phyloP scores from a whole-genome alignment of 1,140 invertebrate species.

The Myzus persicae region DNA sequence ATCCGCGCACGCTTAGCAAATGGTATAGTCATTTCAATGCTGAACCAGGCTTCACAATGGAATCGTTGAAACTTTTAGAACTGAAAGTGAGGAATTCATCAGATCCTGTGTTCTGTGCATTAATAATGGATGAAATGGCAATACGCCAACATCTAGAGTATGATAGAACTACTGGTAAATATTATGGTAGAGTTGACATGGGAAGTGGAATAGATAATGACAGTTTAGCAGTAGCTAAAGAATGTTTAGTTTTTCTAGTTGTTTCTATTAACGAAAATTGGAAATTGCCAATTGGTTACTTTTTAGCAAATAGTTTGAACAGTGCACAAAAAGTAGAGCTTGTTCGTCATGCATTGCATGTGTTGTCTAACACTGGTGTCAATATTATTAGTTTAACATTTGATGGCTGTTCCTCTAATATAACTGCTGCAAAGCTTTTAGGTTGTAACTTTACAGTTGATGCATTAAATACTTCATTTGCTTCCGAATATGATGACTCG shows the following conservation, averaged over 20 bases:
- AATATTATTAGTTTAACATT: too few species aligned
- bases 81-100: slow-evolving; percentile 17
- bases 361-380: too few species aligned
- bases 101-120: background rate
- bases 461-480: slow-evolving; percentile 51
- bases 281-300: slow-evolving; percentile 41
- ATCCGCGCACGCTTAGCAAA: background rate
- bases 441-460: slow-evolving; percentile 58
- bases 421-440: slow-evolving; percentile 44
- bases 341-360: too few species aligned
- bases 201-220: slow-evolving; percentile 5
- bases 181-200: background rate
- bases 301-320: background rate
- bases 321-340: too few species aligned
- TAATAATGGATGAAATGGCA: slow-evolving; percentile 41
- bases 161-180: background rate
- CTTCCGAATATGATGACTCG: slow-evolving; percentile 32
- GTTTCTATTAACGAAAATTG: slow-evolving; percentile 22
- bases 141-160: slow-evolving; percentile 23
- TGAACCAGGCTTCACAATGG: too few species aligned
- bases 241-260: slow-evolving; percentile 33
- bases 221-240: slow-evolving; percentile 6
- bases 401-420: too few species aligned
- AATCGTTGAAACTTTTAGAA: slow-evolving; percentile 1
- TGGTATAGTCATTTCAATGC: slow-evolving; percentile 33